Evolutionary conservation across 2,888 invertebrate genomes (phyloP).

Genomic region (Lamproptera curius): DNA sequence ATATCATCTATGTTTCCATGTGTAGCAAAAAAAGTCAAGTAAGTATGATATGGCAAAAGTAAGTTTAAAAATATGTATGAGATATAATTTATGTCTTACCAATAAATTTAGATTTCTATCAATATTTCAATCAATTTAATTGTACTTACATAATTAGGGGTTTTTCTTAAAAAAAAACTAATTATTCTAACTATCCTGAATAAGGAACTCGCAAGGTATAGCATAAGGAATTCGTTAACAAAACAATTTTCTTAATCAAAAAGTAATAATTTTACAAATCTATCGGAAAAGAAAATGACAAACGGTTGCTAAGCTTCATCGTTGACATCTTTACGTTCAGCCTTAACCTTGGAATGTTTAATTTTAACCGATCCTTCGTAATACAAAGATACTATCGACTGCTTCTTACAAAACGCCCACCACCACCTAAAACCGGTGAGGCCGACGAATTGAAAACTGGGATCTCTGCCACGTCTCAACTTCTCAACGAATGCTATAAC

Average conservation of each 20-base stretch:
- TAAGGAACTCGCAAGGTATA: no score
- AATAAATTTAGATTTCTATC: no score
- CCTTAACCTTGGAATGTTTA: slow-evolving; percentile 39
- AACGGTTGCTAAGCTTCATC: slow-evolving; percentile 34
- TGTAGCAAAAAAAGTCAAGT: no score
- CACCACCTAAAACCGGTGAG: slow-evolving; percentile 87
- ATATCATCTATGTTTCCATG: no score
- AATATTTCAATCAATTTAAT: no score
- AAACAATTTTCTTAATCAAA: not conserved
- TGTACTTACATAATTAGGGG: no score
- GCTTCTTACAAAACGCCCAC: slow-evolving; percentile 90
- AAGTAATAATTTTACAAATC: not conserved
- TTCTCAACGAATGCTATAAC: slow-evolving; percentile 83
- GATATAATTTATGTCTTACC: no score
- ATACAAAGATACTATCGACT: slow-evolving; percentile 82
- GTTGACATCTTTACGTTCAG: slow-evolving; percentile 36
- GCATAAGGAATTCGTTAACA: no score
- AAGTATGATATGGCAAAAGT: no score
- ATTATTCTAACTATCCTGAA: no score
- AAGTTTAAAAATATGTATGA: no score
- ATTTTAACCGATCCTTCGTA: slow-evolving; percentile 42
- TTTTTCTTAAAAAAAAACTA: no score
- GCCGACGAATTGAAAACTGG: slow-evolving; percentile 82
- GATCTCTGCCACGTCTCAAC: slow-evolving; percentile 75
- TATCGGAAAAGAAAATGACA: not conserved